phyloP scores from a whole-genome alignment of 2,888 invertebrate species.

The Idaea dimidiata region DNA sequence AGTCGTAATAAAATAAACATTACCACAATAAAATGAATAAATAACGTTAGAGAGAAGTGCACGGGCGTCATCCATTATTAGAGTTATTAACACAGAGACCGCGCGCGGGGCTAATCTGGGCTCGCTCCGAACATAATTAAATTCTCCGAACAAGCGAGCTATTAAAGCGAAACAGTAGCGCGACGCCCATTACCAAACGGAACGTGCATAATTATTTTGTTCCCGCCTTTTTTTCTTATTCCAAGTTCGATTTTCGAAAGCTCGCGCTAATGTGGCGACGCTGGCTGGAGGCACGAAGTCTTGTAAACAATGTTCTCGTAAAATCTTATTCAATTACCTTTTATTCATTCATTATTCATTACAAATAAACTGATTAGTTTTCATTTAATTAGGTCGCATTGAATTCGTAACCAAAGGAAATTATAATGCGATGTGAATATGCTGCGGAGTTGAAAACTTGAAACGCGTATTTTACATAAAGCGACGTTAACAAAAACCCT shows the following conservation, averaged over 20 bases:
- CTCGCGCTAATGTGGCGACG: slow-evolving; percentile 71
- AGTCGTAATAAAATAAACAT: slow-evolving; percentile 39
- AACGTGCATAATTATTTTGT: slow-evolving; percentile 81
- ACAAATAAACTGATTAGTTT: slow-evolving; percentile 61
- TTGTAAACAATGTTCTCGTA: slow-evolving; percentile 78
- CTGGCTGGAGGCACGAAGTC: slow-evolving; percentile 68
- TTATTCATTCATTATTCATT: slow-evolving; percentile 8
- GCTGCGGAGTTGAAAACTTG: not conserved
- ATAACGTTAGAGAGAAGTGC: slow-evolving; percentile 49
- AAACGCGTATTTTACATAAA: slow-evolving; percentile 17
- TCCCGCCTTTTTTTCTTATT: slow-evolving; percentile 73
- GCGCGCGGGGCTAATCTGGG: slow-evolving; percentile 72
- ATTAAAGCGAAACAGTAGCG: slow-evolving; percentile 79
- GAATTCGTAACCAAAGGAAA: slow-evolving; percentile 40
- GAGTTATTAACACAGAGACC: slow-evolving; percentile 77
- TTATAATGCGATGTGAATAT: slow-evolving; percentile 6
- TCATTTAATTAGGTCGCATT: slow-evolving; percentile 38
- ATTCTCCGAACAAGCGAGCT: slow-evolving; percentile 79
- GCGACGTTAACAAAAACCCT: slow-evolving; percentile 42
- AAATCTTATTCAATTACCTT: slow-evolving; percentile 74
- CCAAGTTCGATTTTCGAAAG: slow-evolving; percentile 72
- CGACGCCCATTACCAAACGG: slow-evolving; percentile 77
- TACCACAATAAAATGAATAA: slow-evolving; percentile 43
- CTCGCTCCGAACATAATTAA: slow-evolving; percentile 72
- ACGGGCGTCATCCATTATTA: slow-evolving; percentile 73